These are phyloP conservation scores for Linhomoeus sp. DNA, from an alignment of 2,888 invertebrate genomes.

Conservation along the genomic window DNA sequence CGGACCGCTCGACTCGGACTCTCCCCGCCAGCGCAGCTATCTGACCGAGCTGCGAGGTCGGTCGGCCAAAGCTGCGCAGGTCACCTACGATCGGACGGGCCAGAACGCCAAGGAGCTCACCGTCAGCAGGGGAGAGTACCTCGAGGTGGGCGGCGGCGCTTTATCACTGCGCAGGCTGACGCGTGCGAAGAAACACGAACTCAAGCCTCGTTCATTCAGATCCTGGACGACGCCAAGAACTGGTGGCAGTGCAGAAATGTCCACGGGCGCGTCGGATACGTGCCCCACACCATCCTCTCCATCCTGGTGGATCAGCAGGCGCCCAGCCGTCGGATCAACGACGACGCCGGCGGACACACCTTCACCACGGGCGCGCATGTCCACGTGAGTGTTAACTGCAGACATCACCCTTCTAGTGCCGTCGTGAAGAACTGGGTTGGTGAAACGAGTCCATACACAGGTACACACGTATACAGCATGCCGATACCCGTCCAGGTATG, in stretches of 20 bases:
- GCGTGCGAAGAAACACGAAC: no score
- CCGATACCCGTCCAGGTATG: no score
- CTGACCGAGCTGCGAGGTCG: constrained; percentile 52
- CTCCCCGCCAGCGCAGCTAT: constrained; percentile 19
- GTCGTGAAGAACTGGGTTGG: no score
- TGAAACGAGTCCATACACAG: no score
- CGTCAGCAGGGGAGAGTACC: constrained; percentile 78
- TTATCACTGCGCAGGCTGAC: no score
- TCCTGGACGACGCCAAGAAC: constrained; percentile 82
- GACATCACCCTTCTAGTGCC: no score
- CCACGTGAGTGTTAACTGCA: no score
- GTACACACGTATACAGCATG: no score
- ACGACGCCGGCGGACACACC: no score
- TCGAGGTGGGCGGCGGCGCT: constrained; percentile 46
- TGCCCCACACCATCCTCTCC: constrained; percentile 76
- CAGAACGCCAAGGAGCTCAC: constrained; percentile 94
- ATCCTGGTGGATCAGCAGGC: background rate
- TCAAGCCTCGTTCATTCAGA: constrained; percentile 35
- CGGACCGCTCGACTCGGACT: constrained; percentile 1
- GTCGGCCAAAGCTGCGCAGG: constrained; percentile 42
- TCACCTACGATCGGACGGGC: constrained; percentile 84
- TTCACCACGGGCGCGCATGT: no score
- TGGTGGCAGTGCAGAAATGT: constrained; percentile 92
- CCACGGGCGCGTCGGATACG: constrained; percentile 70
- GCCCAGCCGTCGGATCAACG: no score